Conservation (phyloP, 2,888 invertebrate species). For the Lamproptera curius region DNA sequence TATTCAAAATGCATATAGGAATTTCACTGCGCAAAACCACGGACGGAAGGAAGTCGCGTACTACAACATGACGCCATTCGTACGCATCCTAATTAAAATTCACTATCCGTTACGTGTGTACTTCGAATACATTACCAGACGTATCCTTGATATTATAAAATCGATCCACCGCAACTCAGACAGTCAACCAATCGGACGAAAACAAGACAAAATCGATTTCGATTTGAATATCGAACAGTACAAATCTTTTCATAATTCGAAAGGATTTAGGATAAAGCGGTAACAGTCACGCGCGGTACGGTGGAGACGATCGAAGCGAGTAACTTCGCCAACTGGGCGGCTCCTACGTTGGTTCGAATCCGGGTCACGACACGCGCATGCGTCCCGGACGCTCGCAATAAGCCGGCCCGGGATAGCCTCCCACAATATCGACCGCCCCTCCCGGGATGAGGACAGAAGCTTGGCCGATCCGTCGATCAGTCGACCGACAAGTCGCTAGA, state of each 20-base stretch:
- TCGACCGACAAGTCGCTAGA: slow-evolving; percentile 70
- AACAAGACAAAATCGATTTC: no score
- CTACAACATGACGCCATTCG: slow-evolving; percentile 48
- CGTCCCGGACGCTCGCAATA: slow-evolving; percentile 54
- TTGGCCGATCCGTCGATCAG: slow-evolving; percentile 60
- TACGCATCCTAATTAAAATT: slow-evolving; percentile 54
- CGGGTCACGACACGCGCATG: slow-evolving; percentile 74
- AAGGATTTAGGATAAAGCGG: no score
- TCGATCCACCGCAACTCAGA: no score
- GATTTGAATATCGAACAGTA: no score
- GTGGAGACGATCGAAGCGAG: slow-evolving; percentile 38
- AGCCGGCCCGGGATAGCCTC: slow-evolving; percentile 50
- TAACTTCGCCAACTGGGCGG: slow-evolving; percentile 60
- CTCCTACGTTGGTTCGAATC: slow-evolving; percentile 51
- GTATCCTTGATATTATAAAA: no score
- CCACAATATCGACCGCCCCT: slow-evolving; percentile 45
- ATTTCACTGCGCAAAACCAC: slow-evolving; percentile 31
- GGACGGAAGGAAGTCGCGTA: slow-evolving; percentile 43
- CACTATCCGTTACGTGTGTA: slow-evolving; percentile 42
- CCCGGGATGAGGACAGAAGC: slow-evolving; percentile 32
- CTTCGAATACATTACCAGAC: no score
- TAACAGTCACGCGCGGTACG: no score
- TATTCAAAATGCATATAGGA: no score
- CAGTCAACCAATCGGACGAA: no score
- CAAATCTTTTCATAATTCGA: no score